Base-by-base conservation (phyloP, 1,140 invertebrate genomes). In the Ladona fulva region DNA sequence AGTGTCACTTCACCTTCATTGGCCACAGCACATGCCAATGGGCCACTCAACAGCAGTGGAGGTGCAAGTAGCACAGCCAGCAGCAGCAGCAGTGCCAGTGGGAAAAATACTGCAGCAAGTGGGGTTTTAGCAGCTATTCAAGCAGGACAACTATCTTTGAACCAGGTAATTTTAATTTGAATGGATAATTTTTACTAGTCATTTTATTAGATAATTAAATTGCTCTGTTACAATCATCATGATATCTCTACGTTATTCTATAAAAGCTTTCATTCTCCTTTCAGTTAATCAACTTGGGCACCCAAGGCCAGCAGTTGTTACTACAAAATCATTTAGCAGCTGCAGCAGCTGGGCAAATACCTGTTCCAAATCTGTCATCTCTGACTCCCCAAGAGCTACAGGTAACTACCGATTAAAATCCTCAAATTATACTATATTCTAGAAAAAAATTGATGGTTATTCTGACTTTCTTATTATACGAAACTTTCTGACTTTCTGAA, bases 381-480 rank as follows among this genome's bases (percentile, higher is more conserved):
- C 84, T 91, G 12, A 87, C 88, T 42, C 84, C 87, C 0, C 88
- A 90, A 79, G 90, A 92, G 76, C 85, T 92, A 14, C 89, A 90
- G 79, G 52, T 66, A 12, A 16, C 3, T 37, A 37, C 29, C 1
- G 8, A 37, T n/a, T n/a, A 37, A 37, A 37, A 37, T 37, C n/a
- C n/a, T n/a, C n/a, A n/a, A n/a, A n/a, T n/a, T n/a, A n/a, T 37
- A 5, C 29, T 37, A 37, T 37, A 5, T 37, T 37, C 29, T 37
- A 37, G 8, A 5, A 37, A 37, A 37, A 37, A 1, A 37, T 37
- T 37, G n/a, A 37, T 37, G 29, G 8, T 37, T 5, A 8, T 8
- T 8, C 29, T 37, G 8, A 37, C 1, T 37, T 37, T 8, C 8
- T 37, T 37, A 37, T 37, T 5, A 5, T 37, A 5, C 8, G 29